phyloP scores from a whole-genome alignment of 2,888 invertebrate species.

The Ennomos erosarius region DNA sequence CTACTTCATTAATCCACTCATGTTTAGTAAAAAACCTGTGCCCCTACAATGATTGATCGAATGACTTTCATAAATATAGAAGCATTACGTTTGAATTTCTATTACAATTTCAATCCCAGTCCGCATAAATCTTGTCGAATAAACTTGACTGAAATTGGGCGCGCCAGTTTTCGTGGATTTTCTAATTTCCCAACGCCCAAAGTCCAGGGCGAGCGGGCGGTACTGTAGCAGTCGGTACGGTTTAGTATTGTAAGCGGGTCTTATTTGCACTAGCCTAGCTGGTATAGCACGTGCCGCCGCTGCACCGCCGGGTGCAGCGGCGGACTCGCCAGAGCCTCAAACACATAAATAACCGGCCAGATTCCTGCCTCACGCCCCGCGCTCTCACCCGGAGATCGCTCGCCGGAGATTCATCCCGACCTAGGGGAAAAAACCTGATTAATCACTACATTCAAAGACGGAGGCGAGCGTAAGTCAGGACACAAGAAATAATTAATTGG shows the following conservation, averaged over 20 bases:
- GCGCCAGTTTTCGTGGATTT: slow-evolving; percentile 34
- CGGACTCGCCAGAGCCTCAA: slow-evolving; percentile 28
- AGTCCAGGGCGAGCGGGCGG: slow-evolving; percentile 8
- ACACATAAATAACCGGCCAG: slow-evolving; percentile 57
- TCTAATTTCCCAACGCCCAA: slow-evolving; percentile 33
- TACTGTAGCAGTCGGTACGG: slow-evolving; percentile 1
- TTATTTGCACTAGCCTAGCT: slow-evolving; percentile 33
- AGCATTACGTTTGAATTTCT: slow-evolving; percentile 16
- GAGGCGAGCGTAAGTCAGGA: slow-evolving; percentile 69
- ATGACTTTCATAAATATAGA: slow-evolving; percentile 24
- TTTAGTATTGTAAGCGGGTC: slow-evolving; percentile 34
- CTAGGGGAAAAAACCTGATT: slow-evolving; percentile 70
- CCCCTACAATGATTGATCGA: not conserved
- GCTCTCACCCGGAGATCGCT: slow-evolving; percentile 40
- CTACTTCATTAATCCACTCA: no score
- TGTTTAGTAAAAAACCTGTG: not conserved
- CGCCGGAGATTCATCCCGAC: slow-evolving; percentile 60
- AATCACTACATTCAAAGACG: slow-evolving; percentile 73
- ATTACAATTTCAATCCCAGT: slow-evolving; percentile 23
- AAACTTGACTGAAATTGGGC: slow-evolving; percentile 29
- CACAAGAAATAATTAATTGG: slow-evolving; percentile 76
- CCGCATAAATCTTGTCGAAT: slow-evolving; percentile 31
- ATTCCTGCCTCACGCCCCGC: slow-evolving; percentile 37
- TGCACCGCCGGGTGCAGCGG: slow-evolving; percentile 6
- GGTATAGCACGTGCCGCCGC: slow-evolving; percentile 10